Evolutionary conservation across 35 echinoderm and acorn worm species (phyloP), one percentile per base, ranked within the genome.

Genomic region (Holothuria glaberrima): DNA sequence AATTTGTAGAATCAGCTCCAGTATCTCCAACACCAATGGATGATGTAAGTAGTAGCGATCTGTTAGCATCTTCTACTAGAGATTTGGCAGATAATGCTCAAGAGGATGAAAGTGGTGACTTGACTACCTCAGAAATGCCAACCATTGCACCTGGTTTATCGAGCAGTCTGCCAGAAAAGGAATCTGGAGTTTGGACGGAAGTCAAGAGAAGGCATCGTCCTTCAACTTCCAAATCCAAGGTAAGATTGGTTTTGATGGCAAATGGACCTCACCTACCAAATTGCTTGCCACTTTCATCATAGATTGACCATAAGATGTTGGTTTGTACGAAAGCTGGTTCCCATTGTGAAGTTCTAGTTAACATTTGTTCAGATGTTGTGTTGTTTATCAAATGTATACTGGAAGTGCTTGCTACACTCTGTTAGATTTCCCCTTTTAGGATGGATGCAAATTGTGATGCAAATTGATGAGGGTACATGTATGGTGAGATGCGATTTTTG

Each of bases 151-250:
- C 91, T 0, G 97, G 97, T 14, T 76, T 99, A 16, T 99, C 97
- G 46, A 99, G 93, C 22, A 99, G 97, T 83, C 81, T 94, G 30
- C 97, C 97, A 30, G 97, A 99, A 63, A 95, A 92, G 76, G 93
- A 95, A 76, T 76, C 97, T 0, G 86, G 88, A 14, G 90, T 90
- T 29, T 99, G 97, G 97, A 99, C 93, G 7, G 93, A 95, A 58
- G 97, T 99, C 35, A 92, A 92, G 69, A 85, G 93, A 64, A 80
- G 97, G 33, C 93, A 93, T 68, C 61, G 87, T 27, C 87, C 54
- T 20, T 89, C 97, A 13, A 89, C 92, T 5, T 62, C 92, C 18
- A 92, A 91, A 58, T 78, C 87, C 20, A 94, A 92, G 90, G 95
- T 97, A 71, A 59, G 74, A 19, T 2, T 21, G 20, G 62, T 29